phyloP scores from a whole-genome alignment of 2,797 vertebrate species.

The Glossophaga mutica region DNA sequence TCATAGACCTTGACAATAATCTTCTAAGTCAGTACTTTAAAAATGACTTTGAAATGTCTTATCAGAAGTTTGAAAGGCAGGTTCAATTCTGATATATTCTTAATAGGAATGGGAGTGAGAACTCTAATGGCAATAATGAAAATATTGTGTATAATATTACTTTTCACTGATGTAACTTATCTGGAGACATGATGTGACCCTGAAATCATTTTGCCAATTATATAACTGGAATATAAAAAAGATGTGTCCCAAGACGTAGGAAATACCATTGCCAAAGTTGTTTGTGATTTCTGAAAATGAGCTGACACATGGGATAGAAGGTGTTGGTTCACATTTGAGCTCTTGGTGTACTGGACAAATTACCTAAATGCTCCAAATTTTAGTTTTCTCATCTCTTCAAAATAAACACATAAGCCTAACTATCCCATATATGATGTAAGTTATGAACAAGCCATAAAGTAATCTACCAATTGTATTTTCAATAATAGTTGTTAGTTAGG shows the following conservation, averaged over 20 bases:
- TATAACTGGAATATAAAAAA: not conserved
- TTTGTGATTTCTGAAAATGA: not conserved
- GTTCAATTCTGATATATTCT: conserved; percentile 1
- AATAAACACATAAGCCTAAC: not conserved
- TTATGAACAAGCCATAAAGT: not conserved
- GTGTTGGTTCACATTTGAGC: not conserved
- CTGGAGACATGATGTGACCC: not conserved
- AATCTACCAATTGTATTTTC: not conserved
- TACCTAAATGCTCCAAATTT: not conserved
- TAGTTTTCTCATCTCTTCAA: not conserved
- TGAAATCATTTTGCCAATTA: not conserved
- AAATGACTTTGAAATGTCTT: conserved; percentile 1
- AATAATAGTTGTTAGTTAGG: not conserved
- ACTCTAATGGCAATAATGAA: not conserved
- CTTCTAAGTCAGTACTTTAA: not conserved
- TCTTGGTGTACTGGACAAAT: not conserved
- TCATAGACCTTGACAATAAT: not conserved
- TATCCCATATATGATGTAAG: not conserved
- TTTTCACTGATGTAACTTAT: not conserved
- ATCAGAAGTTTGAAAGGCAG: not conserved
- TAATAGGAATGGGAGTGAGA: not conserved
- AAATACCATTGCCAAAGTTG: not conserved
- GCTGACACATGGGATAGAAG: not conserved
- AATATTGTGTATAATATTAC: not conserved
- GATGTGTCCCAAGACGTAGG: not conserved